These are phyloP conservation scores for Mionectes macconnelli DNA, from an alignment of 2,113 vertebrate species.

Conservation along the genomic window DNA sequence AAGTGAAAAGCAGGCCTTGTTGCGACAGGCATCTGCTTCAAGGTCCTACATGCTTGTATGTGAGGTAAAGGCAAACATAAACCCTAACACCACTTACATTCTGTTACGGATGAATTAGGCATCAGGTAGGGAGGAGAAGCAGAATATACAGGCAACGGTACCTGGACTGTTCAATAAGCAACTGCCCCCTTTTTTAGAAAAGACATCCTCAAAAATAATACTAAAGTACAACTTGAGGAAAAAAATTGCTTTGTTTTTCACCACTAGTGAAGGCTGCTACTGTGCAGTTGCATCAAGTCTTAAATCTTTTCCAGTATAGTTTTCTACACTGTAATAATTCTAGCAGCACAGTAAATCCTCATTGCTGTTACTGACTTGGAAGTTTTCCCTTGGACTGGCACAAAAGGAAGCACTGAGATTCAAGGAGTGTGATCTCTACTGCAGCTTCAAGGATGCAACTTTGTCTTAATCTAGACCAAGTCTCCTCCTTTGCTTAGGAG, in stretches of 20 bases:
- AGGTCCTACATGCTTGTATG: not conserved
- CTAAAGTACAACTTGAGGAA: not conserved
- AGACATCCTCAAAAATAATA: not conserved
- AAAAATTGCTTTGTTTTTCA: not conserved
- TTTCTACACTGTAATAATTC: not conserved
- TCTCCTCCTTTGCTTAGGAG: not conserved
- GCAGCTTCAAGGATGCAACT: not conserved
- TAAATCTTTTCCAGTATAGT: not conserved
- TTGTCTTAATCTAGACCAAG: not conserved
- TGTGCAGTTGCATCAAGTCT: not conserved
- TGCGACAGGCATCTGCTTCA: not conserved
- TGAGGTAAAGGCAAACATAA: not conserved
- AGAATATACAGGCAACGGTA: not conserved
- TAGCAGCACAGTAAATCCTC: not conserved
- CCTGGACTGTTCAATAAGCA: not conserved
- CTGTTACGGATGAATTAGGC: not conserved
- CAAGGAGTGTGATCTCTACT: not conserved
- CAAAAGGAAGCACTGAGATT: not conserved
- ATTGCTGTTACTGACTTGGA: not conserved
- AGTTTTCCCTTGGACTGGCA: not conserved
- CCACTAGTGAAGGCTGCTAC: not conserved
- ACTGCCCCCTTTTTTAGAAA: not conserved
- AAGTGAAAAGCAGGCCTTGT: not conserved
- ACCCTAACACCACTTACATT: not conserved
- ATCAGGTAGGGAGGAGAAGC: not conserved